phyloP scores from a whole-genome alignment of 2,797 vertebrate species.

The Alosa sapidissima region DNA sequence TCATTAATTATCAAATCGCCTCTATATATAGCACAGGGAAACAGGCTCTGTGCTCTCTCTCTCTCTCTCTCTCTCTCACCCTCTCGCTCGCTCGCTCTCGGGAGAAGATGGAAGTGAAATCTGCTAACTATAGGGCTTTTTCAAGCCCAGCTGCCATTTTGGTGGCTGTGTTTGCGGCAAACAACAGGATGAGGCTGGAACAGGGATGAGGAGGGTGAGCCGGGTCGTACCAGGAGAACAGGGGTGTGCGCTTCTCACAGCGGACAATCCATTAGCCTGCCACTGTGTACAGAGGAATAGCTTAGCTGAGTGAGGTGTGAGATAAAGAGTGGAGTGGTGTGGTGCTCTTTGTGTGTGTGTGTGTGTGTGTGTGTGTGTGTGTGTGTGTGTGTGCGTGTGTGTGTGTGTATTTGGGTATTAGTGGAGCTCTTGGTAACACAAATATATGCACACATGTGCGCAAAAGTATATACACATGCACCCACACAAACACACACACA shows the following conservation, averaged over 20 bases:
- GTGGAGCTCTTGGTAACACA: background rate
- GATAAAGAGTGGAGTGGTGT: constrained; percentile 14
- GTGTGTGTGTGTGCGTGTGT: constrained; percentile 19
- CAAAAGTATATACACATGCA: background rate
- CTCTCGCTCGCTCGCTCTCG: constrained; percentile 51
- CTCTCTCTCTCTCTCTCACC: background rate
- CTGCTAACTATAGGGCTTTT: constrained; percentile 67
- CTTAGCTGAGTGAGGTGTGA: constrained; percentile 24
- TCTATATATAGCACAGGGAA: constrained; percentile 76
- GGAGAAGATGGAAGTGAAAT: constrained; percentile 71
- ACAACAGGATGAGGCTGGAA: constrained; percentile 55
- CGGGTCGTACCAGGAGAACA: constrained; percentile 2
- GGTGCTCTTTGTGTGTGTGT: constrained; percentile 1
- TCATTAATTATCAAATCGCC: constrained; percentile 74
- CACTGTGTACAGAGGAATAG: constrained; percentile 31
- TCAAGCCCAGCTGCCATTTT: constrained; percentile 35
- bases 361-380: background rate
- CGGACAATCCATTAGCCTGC: constrained; percentile 23
- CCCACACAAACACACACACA: background rate
- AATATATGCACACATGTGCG: background rate
- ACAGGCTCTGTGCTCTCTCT: constrained; percentile 54
- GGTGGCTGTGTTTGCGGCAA: constrained; percentile 57
- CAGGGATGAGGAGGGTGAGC: constrained; percentile 32
- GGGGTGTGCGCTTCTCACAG: background rate
- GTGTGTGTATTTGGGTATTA: background rate